Percentiles rank a stretch among this genome's conserved stretches.
Conservation (phyloP, 37 sponge, comb jelly and placozoan genomes). For the Eunapius fragilis region DNA sequence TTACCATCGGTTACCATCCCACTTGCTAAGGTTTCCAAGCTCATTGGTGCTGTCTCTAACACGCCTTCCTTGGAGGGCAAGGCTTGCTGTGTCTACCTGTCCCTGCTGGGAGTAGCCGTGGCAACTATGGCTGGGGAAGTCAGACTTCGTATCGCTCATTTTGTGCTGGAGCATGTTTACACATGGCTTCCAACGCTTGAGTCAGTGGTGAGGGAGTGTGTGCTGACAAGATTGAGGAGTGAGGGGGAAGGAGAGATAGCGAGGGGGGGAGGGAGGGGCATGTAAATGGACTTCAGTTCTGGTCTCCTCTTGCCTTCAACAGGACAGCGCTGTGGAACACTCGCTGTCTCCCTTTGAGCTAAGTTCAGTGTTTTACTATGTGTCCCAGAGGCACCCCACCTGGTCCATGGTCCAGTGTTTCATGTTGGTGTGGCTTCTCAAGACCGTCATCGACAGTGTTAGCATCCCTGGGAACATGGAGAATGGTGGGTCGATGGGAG, state of each 20-base stretch:
- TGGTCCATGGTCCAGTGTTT: background rate
- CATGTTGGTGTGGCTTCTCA: constrained; percentile 45
- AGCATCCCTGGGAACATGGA: constrained; percentile 11
- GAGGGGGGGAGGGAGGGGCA: no score
- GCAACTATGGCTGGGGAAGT: background rate
- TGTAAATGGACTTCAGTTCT: background rate
- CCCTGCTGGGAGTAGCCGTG: constrained; percentile 5
- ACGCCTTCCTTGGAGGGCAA: background rate
- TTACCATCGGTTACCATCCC: background rate
- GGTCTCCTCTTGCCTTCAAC: background rate
- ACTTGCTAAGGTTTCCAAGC: constrained; percentile 20
- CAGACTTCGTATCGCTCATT: background rate
- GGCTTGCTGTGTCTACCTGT: constrained; percentile 11
- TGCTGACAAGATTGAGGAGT: no score
- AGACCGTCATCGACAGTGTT: constrained; percentile 6
- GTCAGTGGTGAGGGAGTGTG: background rate
- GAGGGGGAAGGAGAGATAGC: no score
- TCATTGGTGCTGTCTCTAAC: background rate
- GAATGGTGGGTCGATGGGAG: constrained; percentile 6
- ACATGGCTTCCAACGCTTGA: background rate
- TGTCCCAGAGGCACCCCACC: constrained; percentile 8
- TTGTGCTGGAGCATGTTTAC: background rate
- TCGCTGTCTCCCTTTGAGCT: background rate
- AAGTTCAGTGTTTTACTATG: background rate
- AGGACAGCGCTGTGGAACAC: background rate